Evolutionary conservation across 2,113 vertebrate genomes (phyloP), one percentile per base, ranked within the genome.

Genomic region (Scalopus aquaticus): DNA sequence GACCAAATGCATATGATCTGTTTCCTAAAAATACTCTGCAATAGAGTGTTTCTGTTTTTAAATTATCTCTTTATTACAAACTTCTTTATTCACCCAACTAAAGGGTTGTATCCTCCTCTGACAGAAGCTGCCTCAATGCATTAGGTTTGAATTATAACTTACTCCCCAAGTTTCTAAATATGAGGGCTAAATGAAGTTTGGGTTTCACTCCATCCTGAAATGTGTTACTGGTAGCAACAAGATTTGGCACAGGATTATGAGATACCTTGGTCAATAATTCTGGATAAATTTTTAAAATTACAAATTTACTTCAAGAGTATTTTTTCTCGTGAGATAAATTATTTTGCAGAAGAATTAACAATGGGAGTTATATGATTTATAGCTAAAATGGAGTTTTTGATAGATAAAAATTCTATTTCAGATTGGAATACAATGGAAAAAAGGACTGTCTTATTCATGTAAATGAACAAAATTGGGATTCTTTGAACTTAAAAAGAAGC

Each of bases 21-120:
- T 28, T 97, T 95, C 91, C 90, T 96, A 97, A 97, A 96, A 96
- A 78, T 91, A 73, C 91, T 97, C 93, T 28, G 17, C 87, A 97
- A 96, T 26, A 84, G 77, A 94, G 93, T 96, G 70, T 56, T 97
- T 97, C 96, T 84, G 37, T 90, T 65, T 98, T 98, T 94, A 80
- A 96, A 97, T 98, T 96, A 65, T 93, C 94, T 96, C 46, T 97
- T 97, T 94, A 97, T 97, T 96, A 94, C 92, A 93, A 76, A 90
- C 93, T 95, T 97, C 89, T 94, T 79, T 77, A 26, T 69, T 97
- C 15, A 90, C 96, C 65, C 44, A 58, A 13, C 76, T 93, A 85
- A 87, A 94, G 90, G 85, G 70, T 83, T 92, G 92, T 84, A 91
- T 77, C 54, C 81, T 96, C 80, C 74, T 86, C 90, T 81, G 44